Percentiles rank a stretch among this genome's conserved stretches.
These are phyloP conservation scores for Cherax destructor DNA, from an alignment of 1,140 invertebrate genomes.

Conservation along the genomic window DNA sequence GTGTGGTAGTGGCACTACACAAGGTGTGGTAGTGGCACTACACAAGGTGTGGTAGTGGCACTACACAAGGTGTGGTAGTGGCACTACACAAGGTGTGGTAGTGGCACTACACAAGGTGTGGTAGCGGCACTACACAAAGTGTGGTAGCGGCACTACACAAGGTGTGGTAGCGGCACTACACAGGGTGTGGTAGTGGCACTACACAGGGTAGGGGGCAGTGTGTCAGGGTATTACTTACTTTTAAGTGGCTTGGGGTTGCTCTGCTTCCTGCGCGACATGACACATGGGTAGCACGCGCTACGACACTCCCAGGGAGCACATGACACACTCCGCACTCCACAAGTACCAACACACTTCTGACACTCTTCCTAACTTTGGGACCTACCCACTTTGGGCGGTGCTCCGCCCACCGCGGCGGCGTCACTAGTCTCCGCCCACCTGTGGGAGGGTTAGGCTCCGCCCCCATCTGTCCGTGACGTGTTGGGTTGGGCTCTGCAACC, in stretches of 20 bases:
- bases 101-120: too few relatives aligned
- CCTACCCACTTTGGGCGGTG: neutral
- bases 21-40: too few relatives aligned
- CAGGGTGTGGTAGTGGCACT: too few relatives aligned
- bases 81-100: too few relatives aligned
- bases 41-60: too few relatives aligned
- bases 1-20: too few relatives aligned
- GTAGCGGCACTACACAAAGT: too few relatives aligned
- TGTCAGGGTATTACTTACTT: conserved; percentile 77
- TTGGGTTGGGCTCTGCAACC: too few relatives aligned
- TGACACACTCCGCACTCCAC: conserved; percentile 58
- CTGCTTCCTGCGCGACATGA: conserved; percentile 82
- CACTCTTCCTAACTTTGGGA: conserved; percentile 56
- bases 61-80: too few relatives aligned
- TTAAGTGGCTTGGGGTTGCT: conserved; percentile 82
- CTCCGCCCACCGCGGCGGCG: conserved; percentile 57
- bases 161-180: too few relatives aligned
- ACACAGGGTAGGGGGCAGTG: too few relatives aligned
- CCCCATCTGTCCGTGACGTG: neutral
- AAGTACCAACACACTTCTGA: conserved; percentile 65
- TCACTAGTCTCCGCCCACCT: conserved; percentile 47
- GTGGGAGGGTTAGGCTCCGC: neutral
- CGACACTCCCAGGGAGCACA: conserved; percentile 41
- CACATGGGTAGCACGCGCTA: conserved; percentile 49
- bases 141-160: too few relatives aligned